Evolutionary conservation across 2,797 vertebrate genomes (phyloP).

Genomic region (Limosa lapponica): DNA sequence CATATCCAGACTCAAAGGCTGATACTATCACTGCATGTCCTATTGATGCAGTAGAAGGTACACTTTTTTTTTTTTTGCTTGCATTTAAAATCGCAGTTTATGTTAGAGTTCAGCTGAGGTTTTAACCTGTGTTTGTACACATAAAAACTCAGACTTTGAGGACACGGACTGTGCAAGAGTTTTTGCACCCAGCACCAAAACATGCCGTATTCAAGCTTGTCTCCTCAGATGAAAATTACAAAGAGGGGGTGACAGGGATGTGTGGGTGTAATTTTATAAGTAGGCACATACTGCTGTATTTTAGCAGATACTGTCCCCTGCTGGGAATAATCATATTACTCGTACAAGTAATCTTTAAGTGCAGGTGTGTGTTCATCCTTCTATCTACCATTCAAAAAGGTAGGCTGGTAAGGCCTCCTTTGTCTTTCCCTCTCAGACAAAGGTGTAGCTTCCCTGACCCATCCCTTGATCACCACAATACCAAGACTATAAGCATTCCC

Average conservation of each 20-base stretch:
- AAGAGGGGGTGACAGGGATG: not conserved
- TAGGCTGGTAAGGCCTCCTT: not conserved
- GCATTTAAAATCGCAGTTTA: not conserved
- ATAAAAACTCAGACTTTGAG: not conserved
- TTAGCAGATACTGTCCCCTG: conserved; percentile 63
- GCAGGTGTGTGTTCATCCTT: not conserved
- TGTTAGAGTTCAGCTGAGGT: not conserved
- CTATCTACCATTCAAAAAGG: not conserved
- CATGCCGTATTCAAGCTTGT: not conserved
- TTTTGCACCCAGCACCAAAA: not conserved
- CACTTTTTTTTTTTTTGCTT: not conserved
- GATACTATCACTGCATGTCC: not conserved
- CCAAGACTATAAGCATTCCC: not conserved
- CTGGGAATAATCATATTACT: conserved; percentile 42
- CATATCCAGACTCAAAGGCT: not conserved
- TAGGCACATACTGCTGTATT: conserved; percentile 14
- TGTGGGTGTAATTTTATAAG: conserved; percentile 55
- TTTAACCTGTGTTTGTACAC: not conserved
- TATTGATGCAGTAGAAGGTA: not conserved
- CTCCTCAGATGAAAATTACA: conserved; percentile 4
- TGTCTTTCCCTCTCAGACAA: not conserved
- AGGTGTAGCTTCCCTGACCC: not conserved
- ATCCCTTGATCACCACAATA: not conserved
- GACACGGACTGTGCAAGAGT: accelerated
- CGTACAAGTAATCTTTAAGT: not conserved